Evolutionary conservation across 2,113 vertebrate genomes (phyloP).

Genomic region (Symphodus melops): DNA sequence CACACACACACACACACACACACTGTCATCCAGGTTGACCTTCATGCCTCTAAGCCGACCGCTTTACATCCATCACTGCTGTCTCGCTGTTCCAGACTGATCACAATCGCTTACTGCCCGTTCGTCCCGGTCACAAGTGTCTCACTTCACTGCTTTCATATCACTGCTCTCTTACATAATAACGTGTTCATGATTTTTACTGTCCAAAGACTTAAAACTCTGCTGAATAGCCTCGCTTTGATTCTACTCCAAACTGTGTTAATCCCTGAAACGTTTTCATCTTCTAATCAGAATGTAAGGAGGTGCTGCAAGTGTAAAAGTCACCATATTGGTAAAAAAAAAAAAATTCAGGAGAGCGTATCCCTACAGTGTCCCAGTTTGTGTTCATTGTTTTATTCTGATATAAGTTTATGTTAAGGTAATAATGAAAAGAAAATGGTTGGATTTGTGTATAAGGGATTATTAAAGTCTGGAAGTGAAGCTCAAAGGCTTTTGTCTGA

Average conservation of each 20-base stretch:
- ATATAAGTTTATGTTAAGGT: not conserved
- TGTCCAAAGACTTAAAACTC: constrained; percentile 1
- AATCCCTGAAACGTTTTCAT: too few species aligned
- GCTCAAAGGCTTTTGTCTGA: not conserved
- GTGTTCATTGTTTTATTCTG: not conserved
- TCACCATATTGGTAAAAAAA: not conserved
- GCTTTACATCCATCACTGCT: constrained; percentile 75
- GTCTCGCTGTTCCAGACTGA: constrained; percentile 70
- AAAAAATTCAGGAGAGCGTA: not conserved
- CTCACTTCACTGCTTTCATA: constrained; percentile 48
- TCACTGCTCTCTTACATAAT: constrained; percentile 51
- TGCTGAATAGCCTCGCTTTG: not conserved
- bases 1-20: constrained; percentile 6
- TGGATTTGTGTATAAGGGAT: not conserved
- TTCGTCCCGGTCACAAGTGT: constrained; percentile 46
- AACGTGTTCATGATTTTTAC: constrained; percentile 54
- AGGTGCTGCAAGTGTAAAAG: not conserved
- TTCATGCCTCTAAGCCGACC: constrained; percentile 74
- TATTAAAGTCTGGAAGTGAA: not conserved
- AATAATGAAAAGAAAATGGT: not conserved
- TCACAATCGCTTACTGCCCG: constrained; percentile 74
- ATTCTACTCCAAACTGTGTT: not conserved
- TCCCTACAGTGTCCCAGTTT: not conserved
- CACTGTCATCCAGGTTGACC: constrained; percentile 73
- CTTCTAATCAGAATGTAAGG: not conserved